phyloP scores from a whole-genome alignment of 2,888 invertebrate genomes.

The Polietes domitor region DNA sequence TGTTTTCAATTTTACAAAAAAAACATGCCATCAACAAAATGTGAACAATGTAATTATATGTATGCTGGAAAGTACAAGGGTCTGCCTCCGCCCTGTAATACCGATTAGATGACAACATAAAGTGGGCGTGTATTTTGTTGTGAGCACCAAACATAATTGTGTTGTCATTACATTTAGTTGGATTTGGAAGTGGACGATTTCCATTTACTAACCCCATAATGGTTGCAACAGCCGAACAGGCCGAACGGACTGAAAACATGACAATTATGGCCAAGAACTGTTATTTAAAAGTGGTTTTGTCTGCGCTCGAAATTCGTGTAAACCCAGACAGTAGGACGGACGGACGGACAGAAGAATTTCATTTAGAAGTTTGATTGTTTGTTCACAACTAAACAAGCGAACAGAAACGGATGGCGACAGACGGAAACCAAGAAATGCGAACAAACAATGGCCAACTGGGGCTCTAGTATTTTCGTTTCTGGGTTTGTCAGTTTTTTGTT shows the following conservation, averaged over 20 bases:
- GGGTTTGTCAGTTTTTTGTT: too few species aligned
- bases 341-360: not conserved
- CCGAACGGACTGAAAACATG: not conserved
- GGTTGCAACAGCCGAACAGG: not conserved
- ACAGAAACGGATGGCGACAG: not conserved
- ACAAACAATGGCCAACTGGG: not conserved
- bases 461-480: not conserved
- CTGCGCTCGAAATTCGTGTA: not conserved
- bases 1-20: not conserved
- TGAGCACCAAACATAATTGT: not conserved
- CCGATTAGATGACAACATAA: too few species aligned
- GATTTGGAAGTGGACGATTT: not conserved
- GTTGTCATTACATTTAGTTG: not conserved
- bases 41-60: too few species aligned
- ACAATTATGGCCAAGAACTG: slow-evolving; percentile 8
- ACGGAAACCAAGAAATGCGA: not conserved
- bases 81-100: too few species aligned
- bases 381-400: not conserved
- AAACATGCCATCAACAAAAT: not conserved
- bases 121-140: not conserved
- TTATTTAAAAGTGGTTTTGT: slow-evolving; percentile 8
- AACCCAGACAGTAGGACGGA: not conserved
- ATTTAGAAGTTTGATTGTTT: not conserved
- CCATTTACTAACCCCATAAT: not conserved
- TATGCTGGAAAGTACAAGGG: too few species aligned